Evolutionary conservation across 1,140 invertebrate genomes (phyloP), one percentile per base, ranked within the genome.

Genomic region (Acromyrmex charruanus): DNA sequence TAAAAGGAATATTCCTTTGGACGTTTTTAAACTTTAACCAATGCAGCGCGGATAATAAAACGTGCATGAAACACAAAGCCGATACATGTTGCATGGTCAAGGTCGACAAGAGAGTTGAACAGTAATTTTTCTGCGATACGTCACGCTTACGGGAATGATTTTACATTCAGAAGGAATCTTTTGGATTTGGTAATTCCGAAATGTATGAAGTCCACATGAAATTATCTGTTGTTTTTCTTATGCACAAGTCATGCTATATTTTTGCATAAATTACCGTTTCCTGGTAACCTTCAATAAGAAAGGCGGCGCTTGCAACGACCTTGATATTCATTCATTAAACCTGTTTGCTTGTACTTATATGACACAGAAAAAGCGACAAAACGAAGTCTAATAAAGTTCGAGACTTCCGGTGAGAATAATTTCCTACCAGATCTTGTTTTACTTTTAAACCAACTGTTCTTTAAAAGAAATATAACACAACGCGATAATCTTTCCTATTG

Each of bases 261-360:
- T 87, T 89, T 77, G 74, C 74, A 72, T 75, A 61, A 92, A 87
- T 66, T 66, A 71, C 63, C 85, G 58, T 90, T 91, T 91, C 84
- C 86, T 87, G 81, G 18, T 85, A 86, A 69, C 90, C 87, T 92
- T 91, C 85, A 77, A 66, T 49, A 85, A 74, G 88, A 88, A 91
- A 92, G 79, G 89, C 49, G 28, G 65, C n/a, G 65, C 49, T 75
- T 71, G 61, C 16, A 55, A 75, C 58, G 81, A 86, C 87, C 90
- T 92, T 90, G 90, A 87, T 91, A 90, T 85, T 72, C 90, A 89
- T 91, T 85, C 84, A 84, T 84, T 53, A 88, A 88, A 91, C 89
- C 86, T 82, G 89, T 86, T 90, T 87, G 51, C 61, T 28, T 59
- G 31, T n/a, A 53, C 35, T 85, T 51, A 12, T 35, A 9, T 14